phyloP scores from a whole-genome alignment of 2,113 vertebrate species.

The Porphyrio hochstetteri region DNA sequence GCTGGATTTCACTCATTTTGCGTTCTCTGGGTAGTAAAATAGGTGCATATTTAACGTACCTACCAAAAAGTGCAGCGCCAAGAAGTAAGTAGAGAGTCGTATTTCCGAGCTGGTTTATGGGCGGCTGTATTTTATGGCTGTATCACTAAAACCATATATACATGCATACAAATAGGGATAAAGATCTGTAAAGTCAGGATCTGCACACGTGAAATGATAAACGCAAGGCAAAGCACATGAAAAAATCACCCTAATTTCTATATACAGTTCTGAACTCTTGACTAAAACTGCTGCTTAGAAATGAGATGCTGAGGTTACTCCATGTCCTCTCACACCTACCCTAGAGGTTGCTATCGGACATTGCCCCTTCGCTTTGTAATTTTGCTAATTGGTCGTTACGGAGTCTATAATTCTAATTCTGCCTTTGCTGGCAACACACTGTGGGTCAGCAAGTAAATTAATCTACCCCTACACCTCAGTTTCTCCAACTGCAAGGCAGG shows the following conservation, averaged over 20 bases:
- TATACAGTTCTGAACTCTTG: background rate
- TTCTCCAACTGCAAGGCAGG: slow-evolving; percentile 29
- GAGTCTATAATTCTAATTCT: slow-evolving; percentile 18
- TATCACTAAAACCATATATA: background rate
- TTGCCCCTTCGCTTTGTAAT: slow-evolving; percentile 7
- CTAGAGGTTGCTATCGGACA: background rate
- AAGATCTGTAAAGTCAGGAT: slow-evolving; percentile 18
- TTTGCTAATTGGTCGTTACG: slow-evolving; percentile 56
- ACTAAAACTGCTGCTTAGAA: background rate
- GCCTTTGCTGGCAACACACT: slow-evolving; percentile 1
- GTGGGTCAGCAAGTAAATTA: slow-evolving; percentile 51
- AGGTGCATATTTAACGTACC: slow-evolving; percentile 32
- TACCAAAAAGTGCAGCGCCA: slow-evolving; percentile 18
- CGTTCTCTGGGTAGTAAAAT: slow-evolving; percentile 51
- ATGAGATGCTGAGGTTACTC: background rate
- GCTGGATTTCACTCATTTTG: slow-evolving; percentile 46
- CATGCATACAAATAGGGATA: background rate
- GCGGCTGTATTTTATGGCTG: background rate
- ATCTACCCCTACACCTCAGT: slow-evolving; percentile 40
- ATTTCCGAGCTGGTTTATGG: background rate
- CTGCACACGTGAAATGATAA: background rate
- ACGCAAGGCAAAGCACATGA: background rate
- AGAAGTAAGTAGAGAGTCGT: background rate
- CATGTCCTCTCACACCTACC: background rate
- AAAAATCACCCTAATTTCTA: slow-evolving; percentile 36